Evolutionary conservation across 2,888 invertebrate species (phyloP), one percentile per base, ranked within the genome.

Genomic region (Euzophera pinguis): DNA sequence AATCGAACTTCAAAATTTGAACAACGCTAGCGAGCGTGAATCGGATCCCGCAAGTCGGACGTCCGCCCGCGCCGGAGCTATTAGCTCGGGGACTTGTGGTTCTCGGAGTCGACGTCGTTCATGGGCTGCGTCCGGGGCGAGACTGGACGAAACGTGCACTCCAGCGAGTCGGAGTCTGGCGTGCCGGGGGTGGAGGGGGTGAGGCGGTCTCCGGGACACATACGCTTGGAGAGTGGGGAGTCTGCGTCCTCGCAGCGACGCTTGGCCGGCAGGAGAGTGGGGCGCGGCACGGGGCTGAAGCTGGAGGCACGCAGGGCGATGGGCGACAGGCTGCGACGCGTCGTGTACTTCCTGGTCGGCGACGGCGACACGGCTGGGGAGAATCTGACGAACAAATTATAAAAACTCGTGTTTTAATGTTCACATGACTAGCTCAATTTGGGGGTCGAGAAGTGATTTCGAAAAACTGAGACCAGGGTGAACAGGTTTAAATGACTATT

Each of bases 271-370:
- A 90, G 75, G 59, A 85, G 79, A 63, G 81, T 89, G 41, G 91
- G 91, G 47, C 93, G 81, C 59, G 91, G 85, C 14, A 93, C 93
- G 0, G 94, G 93, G 47, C 94, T 94, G 69, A 95, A 86, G 57
- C 93, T 92, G 47, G 95, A 94, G 12, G 96, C 95, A 52, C 97
- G 91, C 84, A 96, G 92, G 9, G 96, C 93, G 65, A 97, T 97
- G 12, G 98, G 98, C 59, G 97, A 97, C 67, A 97, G 93, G 65
- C 97, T 97, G 54, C 96, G 93, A 66, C 96, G 91, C 47, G 95
- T 95, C 57, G 95, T 93, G 81, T 95, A 96, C 49, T 95, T 95
- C 58, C 97, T 92, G 27, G 97, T 97, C 1, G 97, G 97, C 59
- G 96, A 96, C 16, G 96, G 96, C 7, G 95, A 96, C 37, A 95